Evolutionary conservation across 2,113 vertebrate species (phyloP).

Genomic region (Trochalopteron elliotii): DNA sequence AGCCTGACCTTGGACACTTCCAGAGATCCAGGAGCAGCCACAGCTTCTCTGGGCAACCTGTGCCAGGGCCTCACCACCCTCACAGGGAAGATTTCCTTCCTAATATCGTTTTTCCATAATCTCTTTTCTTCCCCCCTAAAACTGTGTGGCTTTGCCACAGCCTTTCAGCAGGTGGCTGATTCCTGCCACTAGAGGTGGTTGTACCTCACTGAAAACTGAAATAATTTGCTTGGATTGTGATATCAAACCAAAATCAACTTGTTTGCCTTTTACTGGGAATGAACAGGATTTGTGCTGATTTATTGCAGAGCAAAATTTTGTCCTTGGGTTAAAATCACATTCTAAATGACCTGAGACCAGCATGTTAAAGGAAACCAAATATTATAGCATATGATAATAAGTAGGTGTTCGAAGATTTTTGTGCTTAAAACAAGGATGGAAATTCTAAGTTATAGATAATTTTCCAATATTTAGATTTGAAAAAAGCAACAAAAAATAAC

Average conservation of each 20-base stretch:
- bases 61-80: rapidly evolving
- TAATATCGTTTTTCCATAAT: neutral
- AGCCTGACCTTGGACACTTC: neutral
- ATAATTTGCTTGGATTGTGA: neutral
- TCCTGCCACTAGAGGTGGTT: neutral
- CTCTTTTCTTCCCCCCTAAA: neutral
- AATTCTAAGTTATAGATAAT: neutral
- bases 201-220: neutral
- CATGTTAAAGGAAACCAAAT: neutral
- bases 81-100: neutral
- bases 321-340: neutral
- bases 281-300: neutral
- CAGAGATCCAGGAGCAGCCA: neutral
- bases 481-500: neutral
- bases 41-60: neutral
- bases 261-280: neutral
- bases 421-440: neutral
- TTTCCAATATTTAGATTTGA: neutral
- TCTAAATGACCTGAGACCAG: neutral
- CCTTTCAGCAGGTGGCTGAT: neutral
- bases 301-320: neutral
- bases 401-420: neutral
- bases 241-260: neutral
- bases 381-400: rapidly evolving
- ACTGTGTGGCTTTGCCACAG: neutral